phyloP scores from a whole-genome alignment of 2,113 vertebrate species.

The Mastomys natalensis region DNA sequence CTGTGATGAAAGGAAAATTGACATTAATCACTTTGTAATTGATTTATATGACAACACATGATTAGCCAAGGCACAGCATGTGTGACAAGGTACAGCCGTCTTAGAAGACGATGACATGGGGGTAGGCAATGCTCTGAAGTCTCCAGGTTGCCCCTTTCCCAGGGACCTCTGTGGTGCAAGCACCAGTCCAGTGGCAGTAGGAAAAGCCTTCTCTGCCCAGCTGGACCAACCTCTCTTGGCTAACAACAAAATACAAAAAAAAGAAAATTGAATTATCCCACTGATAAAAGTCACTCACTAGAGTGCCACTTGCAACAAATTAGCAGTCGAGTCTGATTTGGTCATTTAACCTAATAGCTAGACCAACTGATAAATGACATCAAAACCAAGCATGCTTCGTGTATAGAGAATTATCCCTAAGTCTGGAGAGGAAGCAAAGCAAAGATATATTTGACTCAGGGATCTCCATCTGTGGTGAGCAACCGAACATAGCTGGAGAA shows the following conservation, averaged over 20 bases:
- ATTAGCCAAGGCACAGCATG: neutral
- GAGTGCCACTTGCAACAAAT: neutral
- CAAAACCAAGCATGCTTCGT: neutral
- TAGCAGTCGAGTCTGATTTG: neutral
- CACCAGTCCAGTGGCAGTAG: neutral
- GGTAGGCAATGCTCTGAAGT: neutral
- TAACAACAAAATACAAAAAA: neutral
- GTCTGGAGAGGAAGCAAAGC: conserved; percentile 16
- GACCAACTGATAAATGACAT: neutral
- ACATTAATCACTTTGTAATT: conserved; percentile 59
- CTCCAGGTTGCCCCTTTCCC: neutral
- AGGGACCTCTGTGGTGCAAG: neutral
- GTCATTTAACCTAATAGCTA: conserved; percentile 8
- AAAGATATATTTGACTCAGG: neutral
- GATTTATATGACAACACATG: conserved; percentile 59
- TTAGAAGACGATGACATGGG: neutral
- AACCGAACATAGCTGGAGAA: neutral
- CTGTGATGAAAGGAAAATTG: conserved; percentile 63
- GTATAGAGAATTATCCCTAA: neutral
- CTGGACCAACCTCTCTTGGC: neutral
- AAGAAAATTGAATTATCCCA: conserved; percentile 16
- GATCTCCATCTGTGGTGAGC: neutral
- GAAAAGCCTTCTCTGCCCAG: neutral
- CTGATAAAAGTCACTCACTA: neutral
- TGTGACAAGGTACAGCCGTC: accelerated